Percentiles rank a stretch among this genome's conserved stretches.
phyloP scores from a whole-genome alignment of 2,888 invertebrate genomes.

The Druceiella hillmani region DNA sequence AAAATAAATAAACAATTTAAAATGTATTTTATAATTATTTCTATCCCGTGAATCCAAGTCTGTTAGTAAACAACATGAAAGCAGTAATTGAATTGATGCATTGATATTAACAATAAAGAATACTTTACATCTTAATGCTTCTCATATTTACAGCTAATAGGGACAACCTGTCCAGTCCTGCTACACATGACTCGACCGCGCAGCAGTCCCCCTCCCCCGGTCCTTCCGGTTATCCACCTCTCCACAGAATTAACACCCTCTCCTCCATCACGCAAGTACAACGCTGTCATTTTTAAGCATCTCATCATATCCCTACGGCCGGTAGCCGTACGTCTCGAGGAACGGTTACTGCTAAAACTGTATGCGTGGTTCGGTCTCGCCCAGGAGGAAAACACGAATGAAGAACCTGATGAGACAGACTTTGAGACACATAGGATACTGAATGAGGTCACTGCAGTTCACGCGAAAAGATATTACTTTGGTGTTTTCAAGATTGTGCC shows the following conservation, averaged over 20 bases:
- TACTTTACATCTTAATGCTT: no score
- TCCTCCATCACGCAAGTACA: slow-evolving; percentile 56
- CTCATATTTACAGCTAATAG: slow-evolving; percentile 68
- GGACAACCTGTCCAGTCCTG: slow-evolving; percentile 79
- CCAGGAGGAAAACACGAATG: slow-evolving; percentile 54
- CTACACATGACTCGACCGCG: slow-evolving; percentile 63
- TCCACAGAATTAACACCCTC: slow-evolving; percentile 71
- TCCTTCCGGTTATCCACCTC: slow-evolving; percentile 72
- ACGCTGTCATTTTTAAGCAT: slow-evolving; percentile 87
- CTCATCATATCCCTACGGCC: slow-evolving; percentile 77
- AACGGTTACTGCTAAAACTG: slow-evolving; percentile 56
- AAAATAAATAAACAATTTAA: no score
- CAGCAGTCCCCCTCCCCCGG: slow-evolving; percentile 39
- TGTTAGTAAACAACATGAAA: no score
- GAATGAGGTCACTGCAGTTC: slow-evolving; percentile 72
- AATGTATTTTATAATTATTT: no score
- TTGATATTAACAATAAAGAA: no score
- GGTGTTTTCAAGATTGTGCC: slow-evolving; percentile 73
- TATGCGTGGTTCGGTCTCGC: slow-evolving; percentile 51
- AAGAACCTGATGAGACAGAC: slow-evolving; percentile 75
- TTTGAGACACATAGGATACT: slow-evolving; percentile 75
- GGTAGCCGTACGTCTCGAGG: slow-evolving; percentile 82
- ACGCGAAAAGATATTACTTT: slow-evolving; percentile 83
- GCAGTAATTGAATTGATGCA: no score
- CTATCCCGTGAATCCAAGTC: no score